Conservation (phyloP, 2,888 invertebrate genomes). For the Lithodes maja region DNA sequence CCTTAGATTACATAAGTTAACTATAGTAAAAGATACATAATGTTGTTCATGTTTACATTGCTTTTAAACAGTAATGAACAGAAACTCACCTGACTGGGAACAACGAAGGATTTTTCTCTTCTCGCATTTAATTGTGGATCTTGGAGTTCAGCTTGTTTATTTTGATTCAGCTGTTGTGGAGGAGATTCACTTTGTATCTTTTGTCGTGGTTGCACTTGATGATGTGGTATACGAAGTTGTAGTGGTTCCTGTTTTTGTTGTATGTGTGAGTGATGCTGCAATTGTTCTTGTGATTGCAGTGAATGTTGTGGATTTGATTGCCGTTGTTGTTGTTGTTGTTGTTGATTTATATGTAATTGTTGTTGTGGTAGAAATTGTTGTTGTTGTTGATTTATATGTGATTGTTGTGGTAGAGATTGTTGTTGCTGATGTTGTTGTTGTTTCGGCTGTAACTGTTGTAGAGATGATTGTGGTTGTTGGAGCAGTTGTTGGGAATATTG, state of each 20-base stretch:
- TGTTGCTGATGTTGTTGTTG: background rate
- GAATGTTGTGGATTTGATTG: background rate
- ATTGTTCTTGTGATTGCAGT: background rate
- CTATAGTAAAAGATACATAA: too few relatives aligned
- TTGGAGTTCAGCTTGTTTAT: too few relatives aligned
- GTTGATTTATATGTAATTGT: background rate
- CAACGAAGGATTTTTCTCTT: too few relatives aligned
- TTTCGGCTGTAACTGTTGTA: background rate
- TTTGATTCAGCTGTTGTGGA: too few relatives aligned
- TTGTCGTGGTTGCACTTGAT: background rate
- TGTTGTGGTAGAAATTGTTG: background rate
- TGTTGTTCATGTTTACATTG: too few relatives aligned
- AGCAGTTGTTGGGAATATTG: background rate
- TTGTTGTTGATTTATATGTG: background rate
- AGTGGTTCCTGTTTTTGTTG: background rate
- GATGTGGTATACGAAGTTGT: background rate
- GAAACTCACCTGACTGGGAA: too few relatives aligned
- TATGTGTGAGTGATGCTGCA: background rate
- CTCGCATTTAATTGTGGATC: too few relatives aligned
- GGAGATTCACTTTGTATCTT: background rate
- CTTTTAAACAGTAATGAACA: too few relatives aligned
- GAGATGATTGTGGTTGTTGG: background rate
- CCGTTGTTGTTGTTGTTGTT: background rate
- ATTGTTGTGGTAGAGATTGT: background rate
- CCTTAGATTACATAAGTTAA: too few relatives aligned